Conservation (phyloP, 2,113 vertebrate species). For the Tringa solitaria region DNA sequence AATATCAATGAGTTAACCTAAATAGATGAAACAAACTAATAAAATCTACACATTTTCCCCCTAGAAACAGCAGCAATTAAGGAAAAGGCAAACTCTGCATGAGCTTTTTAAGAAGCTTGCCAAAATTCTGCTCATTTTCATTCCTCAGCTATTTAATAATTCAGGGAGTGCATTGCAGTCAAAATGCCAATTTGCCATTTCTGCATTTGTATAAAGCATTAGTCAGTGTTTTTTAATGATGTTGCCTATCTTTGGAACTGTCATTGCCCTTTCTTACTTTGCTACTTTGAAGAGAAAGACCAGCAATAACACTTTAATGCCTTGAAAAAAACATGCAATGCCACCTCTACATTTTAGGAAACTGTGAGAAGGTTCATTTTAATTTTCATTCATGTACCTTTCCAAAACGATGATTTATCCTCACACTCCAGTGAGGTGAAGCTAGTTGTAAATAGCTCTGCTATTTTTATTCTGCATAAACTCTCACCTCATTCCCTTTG, state of each 20-base stretch:
- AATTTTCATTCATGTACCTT: not conserved
- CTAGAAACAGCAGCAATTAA: constrained; percentile 40
- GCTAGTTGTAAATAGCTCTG: not conserved
- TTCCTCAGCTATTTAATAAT: constrained; percentile 62
- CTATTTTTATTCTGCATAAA: not conserved
- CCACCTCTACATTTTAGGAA: not conserved
- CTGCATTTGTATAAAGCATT: constrained; percentile 17
- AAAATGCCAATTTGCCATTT: constrained; percentile 37
- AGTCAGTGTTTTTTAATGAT: constrained; percentile 30
- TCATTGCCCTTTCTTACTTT: not conserved
- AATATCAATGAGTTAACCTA: not conserved
- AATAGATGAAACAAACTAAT: constrained; percentile 4
- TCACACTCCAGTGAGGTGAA: not conserved
- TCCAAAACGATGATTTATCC: not conserved
- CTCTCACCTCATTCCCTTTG: not conserved
- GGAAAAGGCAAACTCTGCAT: constrained; percentile 27
- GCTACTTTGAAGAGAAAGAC: not conserved
- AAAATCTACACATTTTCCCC: not conserved
- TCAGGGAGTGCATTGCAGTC: constrained; percentile 11
- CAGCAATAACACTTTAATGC: not conserved
- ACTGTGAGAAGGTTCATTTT: not conserved
- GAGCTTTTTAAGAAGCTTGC: constrained; percentile 8
- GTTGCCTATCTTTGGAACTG: not conserved
- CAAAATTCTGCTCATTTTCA: constrained; percentile 40
- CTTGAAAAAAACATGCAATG: not conserved